Conservation (phyloP, 2,797 vertebrate genomes). For the Molossus molossus region DNA sequence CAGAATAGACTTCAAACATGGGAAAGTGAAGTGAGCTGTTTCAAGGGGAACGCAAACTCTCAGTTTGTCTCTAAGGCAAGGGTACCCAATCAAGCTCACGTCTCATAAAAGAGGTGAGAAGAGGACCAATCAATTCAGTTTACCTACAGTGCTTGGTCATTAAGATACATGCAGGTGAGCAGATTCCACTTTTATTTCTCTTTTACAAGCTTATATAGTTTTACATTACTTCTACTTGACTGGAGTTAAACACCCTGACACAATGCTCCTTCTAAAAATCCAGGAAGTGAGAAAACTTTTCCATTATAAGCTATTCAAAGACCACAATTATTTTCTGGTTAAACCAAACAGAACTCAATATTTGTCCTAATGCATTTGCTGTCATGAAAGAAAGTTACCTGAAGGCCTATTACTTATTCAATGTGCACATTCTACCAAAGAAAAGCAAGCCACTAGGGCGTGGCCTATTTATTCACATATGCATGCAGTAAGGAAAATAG, state of each 20-base stretch:
- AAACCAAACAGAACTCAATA: not conserved
- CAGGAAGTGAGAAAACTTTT: conserved; percentile 42
- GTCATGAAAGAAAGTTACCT: conserved; percentile 14
- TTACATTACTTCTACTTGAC: not conserved
- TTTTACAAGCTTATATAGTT: not conserved
- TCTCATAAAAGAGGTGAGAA: not conserved
- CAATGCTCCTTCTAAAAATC: not conserved
- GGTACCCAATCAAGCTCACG: not conserved
- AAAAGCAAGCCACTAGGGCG: not conserved
- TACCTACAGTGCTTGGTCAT: not conserved
- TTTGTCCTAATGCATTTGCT: conserved; percentile 8
- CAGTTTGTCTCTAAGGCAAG: not conserved
- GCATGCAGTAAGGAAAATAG: not conserved
- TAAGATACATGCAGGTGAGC: not conserved
- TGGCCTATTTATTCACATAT: not conserved
- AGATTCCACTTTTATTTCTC: conserved; percentile 58
- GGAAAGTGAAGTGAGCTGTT: conserved; percentile 38
- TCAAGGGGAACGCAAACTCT: conserved; percentile 55
- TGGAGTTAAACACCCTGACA: not conserved
- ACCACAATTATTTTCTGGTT: conserved; percentile 15
- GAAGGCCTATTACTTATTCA: not conserved
- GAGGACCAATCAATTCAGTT: not conserved
- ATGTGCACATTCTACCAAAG: not conserved
- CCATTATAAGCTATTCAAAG: conserved; percentile 10
- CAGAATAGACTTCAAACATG: not conserved